These are phyloP conservation scores for Pegoplata infirma DNA, from an alignment of 2,888 invertebrate species.

Conservation along the genomic window DNA sequence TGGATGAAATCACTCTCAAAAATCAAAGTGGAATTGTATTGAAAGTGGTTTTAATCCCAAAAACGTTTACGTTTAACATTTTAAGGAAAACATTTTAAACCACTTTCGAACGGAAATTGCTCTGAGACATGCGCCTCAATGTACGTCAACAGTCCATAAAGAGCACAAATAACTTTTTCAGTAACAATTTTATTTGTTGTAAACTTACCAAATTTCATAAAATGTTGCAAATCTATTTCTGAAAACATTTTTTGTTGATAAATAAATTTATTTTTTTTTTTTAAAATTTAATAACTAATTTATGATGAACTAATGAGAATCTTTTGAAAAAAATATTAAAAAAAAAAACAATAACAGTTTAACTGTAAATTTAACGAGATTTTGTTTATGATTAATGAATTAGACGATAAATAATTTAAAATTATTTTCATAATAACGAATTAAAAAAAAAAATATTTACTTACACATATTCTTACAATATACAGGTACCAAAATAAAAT, in stretches of 20 bases:
- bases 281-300: slow-evolving; percentile 24
- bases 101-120: too few relatives aligned
- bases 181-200: too few relatives aligned
- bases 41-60: too few relatives aligned
- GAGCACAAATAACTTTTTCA: too few relatives aligned
- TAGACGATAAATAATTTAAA: neutral
- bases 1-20: too few relatives aligned
- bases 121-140: too few relatives aligned
- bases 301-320: slow-evolving; percentile 51
- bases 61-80: too few relatives aligned
- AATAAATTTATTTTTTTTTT: neutral
- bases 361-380: slow-evolving; percentile 38
- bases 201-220: neutral
- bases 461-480: neutral
- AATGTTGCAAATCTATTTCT: neutral
- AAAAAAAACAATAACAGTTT: slow-evolving; percentile 13
- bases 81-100: too few relatives aligned
- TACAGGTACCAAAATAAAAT: slow-evolving; percentile 54
- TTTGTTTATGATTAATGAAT: neutral
- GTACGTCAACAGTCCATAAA: too few relatives aligned
- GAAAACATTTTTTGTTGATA: neutral
- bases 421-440: slow-evolving; percentile 3
- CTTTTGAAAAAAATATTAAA: slow-evolving; percentile 45
- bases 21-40: too few relatives aligned
- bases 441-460: neutral